Evolutionary conservation across 2,888 invertebrate genomes (phyloP), one percentile per base, ranked within the genome.

Genomic region (Phalera bucephala): DNA sequence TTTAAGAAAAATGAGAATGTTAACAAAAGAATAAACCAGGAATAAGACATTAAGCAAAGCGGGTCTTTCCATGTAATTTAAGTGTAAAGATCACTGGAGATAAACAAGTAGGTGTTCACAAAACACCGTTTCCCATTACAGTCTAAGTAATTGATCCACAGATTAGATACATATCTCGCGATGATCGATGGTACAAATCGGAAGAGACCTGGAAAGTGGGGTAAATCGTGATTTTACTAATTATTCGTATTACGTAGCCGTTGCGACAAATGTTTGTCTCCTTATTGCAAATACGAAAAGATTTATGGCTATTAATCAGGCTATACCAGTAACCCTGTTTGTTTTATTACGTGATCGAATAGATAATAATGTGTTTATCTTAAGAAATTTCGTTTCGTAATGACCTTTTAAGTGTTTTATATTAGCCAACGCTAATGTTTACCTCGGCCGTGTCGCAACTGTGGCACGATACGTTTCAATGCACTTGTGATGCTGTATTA

Each of bases 161-260:
- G 75, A 76, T 73, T 68, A 78, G 83, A 85, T 84, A 63, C 44
- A 59, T 77, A 86, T 84, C 83, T 69, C 43, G 45, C 53, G 67
- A 78, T 82, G 82, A 79, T 79, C 77, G 83, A 86, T 84, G 76
- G 71, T 64, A 57, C 52, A 62, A 64, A 74, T 80, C 74, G 71
- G 77, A 79, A 75, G 74, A 75, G 71, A 77, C 74, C 68, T 72
- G 72, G 76, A 81, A 83, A 87, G 82, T 76, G 70, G 75, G 65
- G 74, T 81, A 82, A 73, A 72, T 86, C 85, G 85, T 86, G 84
- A 78, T 78, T 78, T 78, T 75, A 72, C 76, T 85, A 85, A 86
- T 86, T 85, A 81, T 80, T 74, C 49, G 63, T 68, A 69, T 86
- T 80, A 80, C 81, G 80, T 77, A 61, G 52, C 49, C 48, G 68